These are phyloP conservation scores for Chloroceryle amazona DNA, from an alignment of 2,797 vertebrate species.

Conservation along the genomic window DNA sequence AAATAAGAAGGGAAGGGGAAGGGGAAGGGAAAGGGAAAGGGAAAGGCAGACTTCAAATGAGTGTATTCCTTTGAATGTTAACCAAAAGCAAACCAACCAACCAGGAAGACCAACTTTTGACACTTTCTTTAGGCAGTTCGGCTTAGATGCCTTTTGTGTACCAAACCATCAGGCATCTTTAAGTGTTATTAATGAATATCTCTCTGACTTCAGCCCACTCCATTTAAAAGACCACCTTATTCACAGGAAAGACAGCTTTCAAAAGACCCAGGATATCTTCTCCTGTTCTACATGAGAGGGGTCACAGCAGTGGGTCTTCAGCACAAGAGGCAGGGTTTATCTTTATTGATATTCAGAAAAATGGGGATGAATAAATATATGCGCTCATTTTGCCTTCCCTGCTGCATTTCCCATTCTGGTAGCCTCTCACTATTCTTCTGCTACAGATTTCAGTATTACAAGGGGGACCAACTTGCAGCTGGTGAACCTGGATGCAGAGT, in stretches of 20 bases:
- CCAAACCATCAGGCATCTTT: not conserved
- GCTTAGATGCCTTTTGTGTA: not conserved
- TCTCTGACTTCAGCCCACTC: not conserved
- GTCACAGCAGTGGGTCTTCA: not conserved
- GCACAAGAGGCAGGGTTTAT: not conserved
- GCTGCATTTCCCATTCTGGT: not conserved
- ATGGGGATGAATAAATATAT: not conserved
- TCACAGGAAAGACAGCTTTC: not conserved
- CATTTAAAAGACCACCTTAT: not conserved
- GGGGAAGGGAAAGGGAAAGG: not conserved
- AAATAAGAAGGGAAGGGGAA: not conserved
- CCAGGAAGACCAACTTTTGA: not conserved
- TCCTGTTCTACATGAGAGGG: not conserved
- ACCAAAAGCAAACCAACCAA: not conserved
- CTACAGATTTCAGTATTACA: constrained; percentile 68
- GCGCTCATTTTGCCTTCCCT: not conserved
- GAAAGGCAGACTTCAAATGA: not conserved
- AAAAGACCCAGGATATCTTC: not conserved
- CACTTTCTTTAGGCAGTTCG: not conserved
- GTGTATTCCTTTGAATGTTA: not conserved
- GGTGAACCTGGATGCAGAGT: constrained; percentile 39
- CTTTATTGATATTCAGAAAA: not conserved
- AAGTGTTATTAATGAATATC: not conserved
- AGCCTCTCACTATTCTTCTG: not conserved
- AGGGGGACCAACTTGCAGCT: constrained; percentile 62